Evolutionary conservation across 2,888 invertebrate genomes (phyloP).

Genomic region (Ametastegia equiseti): DNA sequence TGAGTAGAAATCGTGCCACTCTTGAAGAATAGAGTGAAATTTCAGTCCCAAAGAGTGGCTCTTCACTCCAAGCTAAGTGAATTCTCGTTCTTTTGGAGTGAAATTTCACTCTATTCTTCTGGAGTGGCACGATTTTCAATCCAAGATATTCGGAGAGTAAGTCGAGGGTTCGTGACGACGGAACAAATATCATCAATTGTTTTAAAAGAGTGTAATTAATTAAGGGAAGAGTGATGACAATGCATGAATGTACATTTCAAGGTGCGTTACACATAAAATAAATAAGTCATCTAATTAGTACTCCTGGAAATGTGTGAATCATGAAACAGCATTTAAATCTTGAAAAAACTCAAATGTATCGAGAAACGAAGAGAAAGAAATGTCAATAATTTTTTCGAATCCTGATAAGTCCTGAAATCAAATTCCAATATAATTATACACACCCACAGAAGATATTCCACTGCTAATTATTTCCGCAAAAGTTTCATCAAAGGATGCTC

Average conservation of each 20-base stretch:
- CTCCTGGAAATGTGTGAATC: too few species aligned
- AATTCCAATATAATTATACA: not conserved
- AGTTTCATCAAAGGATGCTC: not conserved
- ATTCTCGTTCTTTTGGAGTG: too few species aligned
- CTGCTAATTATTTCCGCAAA: not conserved
- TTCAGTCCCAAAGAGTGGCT: too few species aligned
- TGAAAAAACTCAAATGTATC: not conserved
- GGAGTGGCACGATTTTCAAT: too few species aligned
- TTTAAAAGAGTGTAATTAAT: not conserved
- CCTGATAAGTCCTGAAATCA: not conserved
- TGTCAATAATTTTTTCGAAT: not conserved
- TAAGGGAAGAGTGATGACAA: not conserved
- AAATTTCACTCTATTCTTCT: too few species aligned
- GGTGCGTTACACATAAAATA: not conserved
- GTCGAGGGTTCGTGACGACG: not conserved
- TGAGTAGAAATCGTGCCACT: too few species aligned
- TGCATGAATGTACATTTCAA: not conserved
- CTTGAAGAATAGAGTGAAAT: too few species aligned
- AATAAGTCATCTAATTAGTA: too few species aligned
- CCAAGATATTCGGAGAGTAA: too few species aligned
- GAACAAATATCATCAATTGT: not conserved
- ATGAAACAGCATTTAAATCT: too few species aligned
- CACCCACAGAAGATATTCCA: not conserved
- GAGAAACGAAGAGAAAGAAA: not conserved
- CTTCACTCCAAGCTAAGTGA: too few species aligned